phyloP scores from a whole-genome alignment of 2,797 vertebrate species.

The Pangasius djambal region DNA sequence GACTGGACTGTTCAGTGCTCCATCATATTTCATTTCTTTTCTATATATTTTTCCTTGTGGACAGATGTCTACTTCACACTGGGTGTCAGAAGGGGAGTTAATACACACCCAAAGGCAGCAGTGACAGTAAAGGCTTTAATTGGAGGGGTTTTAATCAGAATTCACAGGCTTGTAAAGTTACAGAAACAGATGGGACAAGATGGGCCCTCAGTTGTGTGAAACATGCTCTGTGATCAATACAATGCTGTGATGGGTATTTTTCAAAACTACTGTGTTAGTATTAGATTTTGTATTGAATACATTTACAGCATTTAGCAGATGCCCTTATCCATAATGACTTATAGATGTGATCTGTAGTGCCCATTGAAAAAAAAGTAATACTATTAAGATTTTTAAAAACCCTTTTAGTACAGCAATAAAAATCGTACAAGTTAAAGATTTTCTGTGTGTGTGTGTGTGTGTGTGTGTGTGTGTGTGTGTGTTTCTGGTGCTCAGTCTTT shows the following conservation, averaged over 20 bases:
- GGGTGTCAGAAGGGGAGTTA: constrained; percentile 20
- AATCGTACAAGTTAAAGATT: not conserved
- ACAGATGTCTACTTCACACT: constrained; percentile 40
- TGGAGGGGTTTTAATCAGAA: constrained; percentile 71
- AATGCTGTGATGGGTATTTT: not conserved
- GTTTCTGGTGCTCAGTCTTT: not conserved
- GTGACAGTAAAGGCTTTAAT: constrained; percentile 69
- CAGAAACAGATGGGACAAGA: constrained; percentile 54
- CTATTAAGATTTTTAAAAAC: not conserved
- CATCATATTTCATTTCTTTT: constrained; percentile 58
- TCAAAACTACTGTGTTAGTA: not conserved
- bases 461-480: not conserved
- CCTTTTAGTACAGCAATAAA: not conserved
- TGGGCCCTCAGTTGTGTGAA: constrained; percentile 1
- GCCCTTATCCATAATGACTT: not conserved
- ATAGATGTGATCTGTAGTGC: not conserved
- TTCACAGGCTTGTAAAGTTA: constrained; percentile 72
- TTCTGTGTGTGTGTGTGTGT: not conserved
- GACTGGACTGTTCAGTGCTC: constrained; percentile 72
- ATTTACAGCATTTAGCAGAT: not conserved
- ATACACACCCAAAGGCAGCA: constrained; percentile 46
- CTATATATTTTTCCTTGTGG: constrained; percentile 35
- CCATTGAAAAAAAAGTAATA: not conserved
- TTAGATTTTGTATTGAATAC: not conserved
- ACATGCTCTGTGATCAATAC: not conserved